Base-by-base conservation (phyloP, 2,888 invertebrate species). In the Lasioglossum lativentre region DNA sequence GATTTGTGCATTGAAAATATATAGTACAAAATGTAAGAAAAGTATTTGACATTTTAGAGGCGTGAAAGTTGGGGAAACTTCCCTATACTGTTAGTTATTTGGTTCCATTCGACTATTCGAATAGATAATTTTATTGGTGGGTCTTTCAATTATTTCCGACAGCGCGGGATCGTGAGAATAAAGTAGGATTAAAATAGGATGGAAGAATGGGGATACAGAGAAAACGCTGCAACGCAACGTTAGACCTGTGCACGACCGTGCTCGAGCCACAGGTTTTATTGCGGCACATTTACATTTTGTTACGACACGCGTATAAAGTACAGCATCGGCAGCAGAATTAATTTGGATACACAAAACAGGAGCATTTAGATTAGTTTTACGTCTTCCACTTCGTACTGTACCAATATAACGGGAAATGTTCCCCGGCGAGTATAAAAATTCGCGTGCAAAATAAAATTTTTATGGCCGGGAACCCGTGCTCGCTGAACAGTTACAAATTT, bases 121-220 rank as follows among this genome's bases (percentile, higher is more conserved):
- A 38, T 23, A 10, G 23, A 66, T 34, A 66, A 66, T 66, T 66
- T 34, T 34, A 66, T 66, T 34, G 19, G 23, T 34, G 34, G 66
- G 30, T 34, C 66, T 34, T 66, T 66, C 59, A 75, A 40, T 23
- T n/a, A 52, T 75, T 27, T 16, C 40, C 59, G 75, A 40, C 75
- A 19, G 47, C 59, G 27, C 34, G 34, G 59, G 42, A 27, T 59
- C 27, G 75, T 27, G 56, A 27, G 40, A 40, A 75, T 59, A 59
- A 75, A 75, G 56, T 59, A 40, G 56, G 30, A 59, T 66, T 66
- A 66, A 66, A 66, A 66, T 38, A 27, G 63, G 40, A 75, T 75
- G 42, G 27, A n/a, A 38, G 75, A 19, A 56, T 27, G 56, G 56
- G 56, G 59, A 59, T 40, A 38, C 56, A 23, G 40, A 56, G 75